Evolutionary conservation across 2,888 invertebrate species (phyloP), one percentile per base, ranked within the genome.

Genomic region (Aspidiotus destructor): DNA sequence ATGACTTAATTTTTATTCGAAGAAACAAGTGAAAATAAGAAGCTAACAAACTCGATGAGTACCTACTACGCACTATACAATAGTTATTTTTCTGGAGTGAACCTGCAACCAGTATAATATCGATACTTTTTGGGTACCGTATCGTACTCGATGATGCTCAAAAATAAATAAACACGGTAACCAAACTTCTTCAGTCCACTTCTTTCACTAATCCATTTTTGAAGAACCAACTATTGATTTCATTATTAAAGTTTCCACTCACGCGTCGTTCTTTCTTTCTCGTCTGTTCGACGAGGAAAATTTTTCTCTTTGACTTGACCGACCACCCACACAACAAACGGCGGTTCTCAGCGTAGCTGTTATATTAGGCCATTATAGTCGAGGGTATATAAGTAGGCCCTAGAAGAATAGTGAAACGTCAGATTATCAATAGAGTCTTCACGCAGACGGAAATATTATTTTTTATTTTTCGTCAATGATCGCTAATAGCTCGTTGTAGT

Each of bases 341-440:
- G 64, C 41, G 55, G 64, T 44, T 64, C 64, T 64, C 42, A 64
- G 55, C 44, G 44, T 64, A 42, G 41, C 64, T 57, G 64, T 57
- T 64, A 55, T 64, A 64, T 64, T 64, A 44, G 64, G 55, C 64
- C 55, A 64, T 64, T 64, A 64, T 64, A 41, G 62, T 62, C 28
- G 28, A 28, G 53, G 52, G 52, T 52, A 62, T 62, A 62, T 52
- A 62, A 52, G 62, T 62, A 62, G 62, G 62, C 62, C 62, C 53
- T 53, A 62, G 54, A 52, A 53, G 41, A 62, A 53, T 62, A 62
- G 62, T 62, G 52, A 62, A 62, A 62, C 53, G 62, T 62, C 62
- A 62, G 62, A 62, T 62, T 62, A 62, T 62, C 52, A 62, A 62
- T 53, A 62, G 62, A 53, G 53, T 53, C 53, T 62, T 53, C 62